phyloP scores from a whole-genome alignment of 2,888 invertebrate genomes.

The Drosophila meridionalis region DNA sequence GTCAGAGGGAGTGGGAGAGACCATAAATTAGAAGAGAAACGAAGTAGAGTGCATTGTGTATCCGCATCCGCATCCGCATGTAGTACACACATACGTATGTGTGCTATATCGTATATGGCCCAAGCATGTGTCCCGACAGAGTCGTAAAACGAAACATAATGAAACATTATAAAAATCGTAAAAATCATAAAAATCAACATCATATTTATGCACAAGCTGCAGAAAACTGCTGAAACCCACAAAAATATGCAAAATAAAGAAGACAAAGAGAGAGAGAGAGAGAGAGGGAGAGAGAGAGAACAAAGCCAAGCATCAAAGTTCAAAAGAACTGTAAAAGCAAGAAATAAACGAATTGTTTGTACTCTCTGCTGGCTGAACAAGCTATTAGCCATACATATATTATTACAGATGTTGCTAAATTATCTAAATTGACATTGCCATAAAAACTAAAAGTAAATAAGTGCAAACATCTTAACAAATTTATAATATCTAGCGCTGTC shows the following conservation, averaged over 20 bases:
- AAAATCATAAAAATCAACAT: slow-evolving; percentile 81
- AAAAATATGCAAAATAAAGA: slow-evolving; percentile 53
- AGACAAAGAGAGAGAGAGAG: background rate
- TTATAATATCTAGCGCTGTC: slow-evolving; percentile 37
- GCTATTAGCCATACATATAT: background rate
- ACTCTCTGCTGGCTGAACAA: background rate
- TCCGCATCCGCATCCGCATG: slow-evolving; percentile 37
- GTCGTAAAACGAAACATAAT: slow-evolving; percentile 79
- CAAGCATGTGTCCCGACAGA: slow-evolving; percentile 65
- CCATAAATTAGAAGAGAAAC: slow-evolving; percentile 73
- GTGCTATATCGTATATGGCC: slow-evolving; percentile 38
- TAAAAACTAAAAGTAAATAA: slow-evolving; percentile 19
- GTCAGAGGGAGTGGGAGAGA: background rate
- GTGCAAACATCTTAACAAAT: slow-evolving; percentile 39
- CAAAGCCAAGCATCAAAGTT: slow-evolving; percentile 5
- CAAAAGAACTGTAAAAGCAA: slow-evolving; percentile 9
- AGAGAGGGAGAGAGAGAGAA: slow-evolving; percentile 1
- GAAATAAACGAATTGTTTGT: background rate
- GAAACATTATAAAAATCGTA: slow-evolving; percentile 81
- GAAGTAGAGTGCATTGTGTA: slow-evolving; percentile 69
- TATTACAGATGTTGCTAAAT: background rate
- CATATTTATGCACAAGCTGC: slow-evolving; percentile 74
- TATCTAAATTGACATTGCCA: slow-evolving; percentile 1
- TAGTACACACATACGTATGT: background rate
- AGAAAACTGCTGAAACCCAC: slow-evolving; percentile 42